Percentiles rank a stretch among this genome's conserved stretches.
Conservation (phyloP, 2,797 vertebrate species). For the Aplochiton taeniatus region DNA sequence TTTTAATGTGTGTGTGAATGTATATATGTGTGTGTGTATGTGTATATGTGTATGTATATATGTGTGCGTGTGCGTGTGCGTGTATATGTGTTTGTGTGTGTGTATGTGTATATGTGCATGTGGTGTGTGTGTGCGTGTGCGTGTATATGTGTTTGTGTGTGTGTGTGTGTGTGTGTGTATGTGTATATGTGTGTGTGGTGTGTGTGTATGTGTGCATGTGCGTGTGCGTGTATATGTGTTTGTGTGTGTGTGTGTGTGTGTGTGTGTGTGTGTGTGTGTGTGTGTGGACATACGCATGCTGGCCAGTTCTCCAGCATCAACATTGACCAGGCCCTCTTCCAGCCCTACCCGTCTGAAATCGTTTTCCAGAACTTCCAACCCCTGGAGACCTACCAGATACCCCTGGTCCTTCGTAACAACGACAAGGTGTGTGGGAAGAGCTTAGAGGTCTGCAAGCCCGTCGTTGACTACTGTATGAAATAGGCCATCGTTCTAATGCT, state of each 20-base stretch:
- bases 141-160: constrained; percentile 21
- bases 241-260: constrained; percentile 17
- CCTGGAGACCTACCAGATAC: constrained; percentile 77
- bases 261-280: no score
- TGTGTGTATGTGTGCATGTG: background rate
- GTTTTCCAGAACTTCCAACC: constrained; percentile 84
- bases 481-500: no score
- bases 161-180: background rate
- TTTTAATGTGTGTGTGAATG: no score
- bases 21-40: constrained; percentile 1
- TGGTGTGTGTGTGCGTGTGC: no score
- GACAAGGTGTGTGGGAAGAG: constrained; percentile 73
- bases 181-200: background rate
- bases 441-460: background rate
- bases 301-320: constrained; percentile 73
- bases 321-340: constrained; percentile 79
- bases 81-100: background rate
- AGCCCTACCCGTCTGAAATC: constrained; percentile 85
- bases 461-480: no score
- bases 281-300: no score
- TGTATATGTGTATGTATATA: constrained; percentile 24
- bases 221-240: background rate
- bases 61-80: no score
- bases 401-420: constrained; percentile 79
- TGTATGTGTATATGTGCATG: no score